Evolutionary conservation across 2,888 invertebrate species (phyloP), one percentile per base, ranked within the genome.

Genomic region (Fissipunctia ypsillon): DNA sequence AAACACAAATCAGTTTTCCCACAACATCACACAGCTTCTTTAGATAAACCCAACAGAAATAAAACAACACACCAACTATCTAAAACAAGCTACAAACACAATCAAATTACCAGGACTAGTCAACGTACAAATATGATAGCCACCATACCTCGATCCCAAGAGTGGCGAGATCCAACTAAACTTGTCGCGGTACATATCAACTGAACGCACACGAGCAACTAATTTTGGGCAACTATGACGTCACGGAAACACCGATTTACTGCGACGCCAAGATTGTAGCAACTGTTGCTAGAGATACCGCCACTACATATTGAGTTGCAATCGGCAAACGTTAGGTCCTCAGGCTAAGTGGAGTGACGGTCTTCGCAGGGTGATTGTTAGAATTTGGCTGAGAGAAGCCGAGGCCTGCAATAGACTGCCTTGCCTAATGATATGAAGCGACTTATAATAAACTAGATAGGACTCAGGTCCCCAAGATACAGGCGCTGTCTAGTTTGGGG

Each of bases 91-190:
- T 69, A 73, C 76, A 76, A 77, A 83, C 77, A 63, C 88, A 88
- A 90, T 89, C 82, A 84, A 85, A 87, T 90, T 89, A 89, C 76
- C 76, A 81, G 77, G 75, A 64, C 79, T 76, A 84, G 83, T 81
- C 80, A 84, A 74, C 81, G 85, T 69, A 82, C 86, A 86, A 87
- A 88, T 86, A 87, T 84, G 81, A 88, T 85, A 84, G 84, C 88
- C 80, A 78, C 76, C 65, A 83, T 83, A 81, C 81, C 84, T 69
- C 50, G 45, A 83, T 87, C 89, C 76, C 83, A 57, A 64, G 87
- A 78, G 82, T 57, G 70, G 63, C 69, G 41, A 50, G 76, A 87
- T 83, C 87, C 81, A 81, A 84, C 84, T 80, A 80, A 84, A 73
- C 81, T 83, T 80, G 78, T 84, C 81, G 68, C 78, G 61, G 66